Base-by-base conservation (phyloP, 1,140 invertebrate species). In the Apolygus lucorum region DNA sequence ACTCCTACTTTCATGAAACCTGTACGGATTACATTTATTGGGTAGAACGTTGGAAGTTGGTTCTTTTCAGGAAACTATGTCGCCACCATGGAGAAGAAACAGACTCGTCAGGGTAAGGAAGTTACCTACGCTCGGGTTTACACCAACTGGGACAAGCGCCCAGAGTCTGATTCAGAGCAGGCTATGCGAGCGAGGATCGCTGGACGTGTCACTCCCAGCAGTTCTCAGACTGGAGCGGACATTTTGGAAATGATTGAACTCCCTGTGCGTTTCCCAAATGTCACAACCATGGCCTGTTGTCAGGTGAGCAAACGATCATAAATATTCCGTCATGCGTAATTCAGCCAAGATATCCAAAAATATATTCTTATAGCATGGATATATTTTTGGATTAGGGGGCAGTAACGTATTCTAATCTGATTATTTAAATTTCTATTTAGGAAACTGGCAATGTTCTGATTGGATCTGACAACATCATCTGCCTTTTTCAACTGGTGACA, bases 131-230 rank as follows among this genome's bases (percentile, higher is more conserved):
- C 85, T 2, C 76, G 86, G 54, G 79, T 88, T 29, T 88, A 88
- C 72, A 81, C 87, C 0, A 86, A 88, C 70, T 88, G 87, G 87
- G 81, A 82, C 67, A 67, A 71, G 21, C 76, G 74, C 34, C 74
- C 78, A 1, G 76, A 77, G 0, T 76, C 76, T 69, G 80, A 79
- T 68, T 74, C 68, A 72, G 70, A 81, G 79, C 84, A 85, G 68
- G 81, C 86, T 11, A 87, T 89, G 83, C 78, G 86, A 69, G 87
- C 87, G 1, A 79, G 88, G 67, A 88, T 89, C 49, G 87, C 88
- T 17, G 87, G 87, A 0, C 75, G 86, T 63, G 86, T 88, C 0
- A 88, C 86, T 1, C 85, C 86, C 0, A 86, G 84, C 67, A 68
- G 73, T 67, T 67, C 71, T 49, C 73, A 74, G 27, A 75, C 71